Conservation (phyloP, 23 tunicate genomes). For the Phallusia fumigata region DNA sequence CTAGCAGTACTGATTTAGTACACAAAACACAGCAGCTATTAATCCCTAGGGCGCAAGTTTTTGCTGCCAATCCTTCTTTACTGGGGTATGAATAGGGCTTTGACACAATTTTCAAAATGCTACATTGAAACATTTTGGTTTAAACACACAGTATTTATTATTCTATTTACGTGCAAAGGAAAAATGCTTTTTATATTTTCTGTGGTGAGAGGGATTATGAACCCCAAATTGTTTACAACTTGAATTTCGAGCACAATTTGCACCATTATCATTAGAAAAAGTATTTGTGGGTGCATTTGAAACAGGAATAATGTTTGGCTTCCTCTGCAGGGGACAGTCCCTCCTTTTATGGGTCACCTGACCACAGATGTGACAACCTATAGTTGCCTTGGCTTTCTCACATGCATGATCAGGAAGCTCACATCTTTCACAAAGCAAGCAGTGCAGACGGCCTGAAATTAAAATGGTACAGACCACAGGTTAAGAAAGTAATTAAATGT, state of each 20-base stretch:
- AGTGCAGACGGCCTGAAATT: constrained; percentile 54
- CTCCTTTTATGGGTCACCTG: constrained; percentile 47
- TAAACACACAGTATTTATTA: too few relatives aligned
- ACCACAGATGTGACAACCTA: constrained; percentile 75
- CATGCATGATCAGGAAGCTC: constrained; percentile 50
- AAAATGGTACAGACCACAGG: not conserved
- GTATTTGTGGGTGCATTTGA: not conserved
- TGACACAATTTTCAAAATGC: too few relatives aligned
- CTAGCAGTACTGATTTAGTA: too few relatives aligned
- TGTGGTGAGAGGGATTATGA: not conserved
- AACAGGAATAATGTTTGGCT: not conserved
- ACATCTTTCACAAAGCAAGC: constrained; percentile 55
- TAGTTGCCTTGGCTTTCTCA: not conserved
- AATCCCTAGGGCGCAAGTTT: too few relatives aligned
- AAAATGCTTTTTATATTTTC: not conserved
- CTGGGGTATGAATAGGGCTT: too few relatives aligned
- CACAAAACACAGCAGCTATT: too few relatives aligned
- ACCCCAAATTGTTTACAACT: too few relatives aligned
- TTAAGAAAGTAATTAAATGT: not conserved
- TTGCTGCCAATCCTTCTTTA: too few relatives aligned
- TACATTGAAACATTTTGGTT: too few relatives aligned
- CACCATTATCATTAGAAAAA: too few relatives aligned
- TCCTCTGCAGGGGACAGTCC: constrained; percentile 39
- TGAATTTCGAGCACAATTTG: too few relatives aligned
- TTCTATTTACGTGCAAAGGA: too few relatives aligned